Evolutionary conservation across 2,113 vertebrate genomes (phyloP), one percentile per base, ranked within the genome.

Genomic region (Tenebrosternarchus preto): DNA sequence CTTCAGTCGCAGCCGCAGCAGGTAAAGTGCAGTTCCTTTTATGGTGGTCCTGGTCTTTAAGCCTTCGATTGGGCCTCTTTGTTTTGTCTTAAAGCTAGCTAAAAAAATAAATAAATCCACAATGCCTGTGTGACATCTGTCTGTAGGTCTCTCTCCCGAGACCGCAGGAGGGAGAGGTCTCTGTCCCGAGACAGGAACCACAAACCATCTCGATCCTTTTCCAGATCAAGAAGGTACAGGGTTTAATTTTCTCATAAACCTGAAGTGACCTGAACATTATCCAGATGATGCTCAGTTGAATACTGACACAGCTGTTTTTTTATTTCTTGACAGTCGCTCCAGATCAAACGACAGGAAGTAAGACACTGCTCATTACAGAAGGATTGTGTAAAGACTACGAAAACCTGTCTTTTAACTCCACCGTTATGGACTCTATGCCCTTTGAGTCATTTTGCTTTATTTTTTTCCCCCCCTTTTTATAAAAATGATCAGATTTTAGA

Each of bases 1-100:
- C 92, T 96, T 98, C 82, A 99, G 97, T 84, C 95, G 97, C 17
- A 99, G 98, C 91, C 95, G 97, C 78, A 99, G 98, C 96, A 98
- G 98, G 98, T 98, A 93, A 61, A 22, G 33, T 36, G 56, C 27
- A 2, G 20, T 36, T 3, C 27, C 11, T 7, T 6, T 20, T 56
- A 5, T 3, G 1, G 24, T 33, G 0, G 9, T 15, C 19, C 15
- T 24, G 2, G 9, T 4, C 19, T 15, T 59, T 20, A 4, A 22
- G 20, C 19, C 4, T n/a, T 22, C 5, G 1, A 1, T 59, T 61
- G 22, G 9, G 22, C 17, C 22, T 59, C 5, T 59, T 8, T 6
- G 22, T 3, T 1, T 22, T 12, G 4, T 61, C n/a, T 61, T 25
- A 55, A 12, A 55, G 11, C n/a, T n/a, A n/a, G n/a, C n/a, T n/a